phyloP scores from a whole-genome alignment of 2,888 invertebrate species.

The Beris chalybata region DNA sequence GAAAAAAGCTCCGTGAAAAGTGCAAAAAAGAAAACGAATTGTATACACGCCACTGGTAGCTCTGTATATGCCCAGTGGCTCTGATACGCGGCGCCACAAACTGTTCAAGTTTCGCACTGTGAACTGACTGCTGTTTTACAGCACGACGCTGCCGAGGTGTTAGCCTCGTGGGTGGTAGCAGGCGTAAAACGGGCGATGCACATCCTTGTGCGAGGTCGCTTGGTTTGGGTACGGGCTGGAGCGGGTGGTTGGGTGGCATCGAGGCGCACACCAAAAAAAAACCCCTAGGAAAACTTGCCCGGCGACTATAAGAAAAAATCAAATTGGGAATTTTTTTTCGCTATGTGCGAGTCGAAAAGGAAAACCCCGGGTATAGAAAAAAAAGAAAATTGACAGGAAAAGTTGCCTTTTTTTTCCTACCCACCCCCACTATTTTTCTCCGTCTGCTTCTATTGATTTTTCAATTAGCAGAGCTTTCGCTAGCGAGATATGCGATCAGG shows the following conservation, averaged over 20 bases:
- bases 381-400: constrained; percentile 26
- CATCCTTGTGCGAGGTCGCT: too few species aligned
- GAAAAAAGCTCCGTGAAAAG: constrained; percentile 30
- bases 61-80: too few species aligned
- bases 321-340: constrained; percentile 23
- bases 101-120: too few species aligned
- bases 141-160: too few species aligned
- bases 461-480: constrained; percentile 43
- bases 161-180: too few species aligned
- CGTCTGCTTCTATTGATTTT: constrained; percentile 59
- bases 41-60: too few species aligned
- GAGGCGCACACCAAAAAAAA: not conserved
- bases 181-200: too few species aligned
- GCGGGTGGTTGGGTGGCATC: too few species aligned
- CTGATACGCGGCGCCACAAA: too few species aligned
- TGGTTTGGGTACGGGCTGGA: too few species aligned
- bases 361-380: constrained; percentile 14
- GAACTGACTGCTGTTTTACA: too few species aligned
- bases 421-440: constrained; percentile 43
- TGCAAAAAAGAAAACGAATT: constrained; percentile 4
- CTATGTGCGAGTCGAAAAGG: constrained; percentile 21
- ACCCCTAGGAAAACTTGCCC: constrained; percentile 20
- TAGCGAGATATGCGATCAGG: too few species aligned
- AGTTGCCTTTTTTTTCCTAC: constrained; percentile 1
- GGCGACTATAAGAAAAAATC: constrained; percentile 28